Percentiles rank a stretch among this genome's conserved stretches.
Conservation (phyloP, 2,113 vertebrate species). For the Equus przewalskii region DNA sequence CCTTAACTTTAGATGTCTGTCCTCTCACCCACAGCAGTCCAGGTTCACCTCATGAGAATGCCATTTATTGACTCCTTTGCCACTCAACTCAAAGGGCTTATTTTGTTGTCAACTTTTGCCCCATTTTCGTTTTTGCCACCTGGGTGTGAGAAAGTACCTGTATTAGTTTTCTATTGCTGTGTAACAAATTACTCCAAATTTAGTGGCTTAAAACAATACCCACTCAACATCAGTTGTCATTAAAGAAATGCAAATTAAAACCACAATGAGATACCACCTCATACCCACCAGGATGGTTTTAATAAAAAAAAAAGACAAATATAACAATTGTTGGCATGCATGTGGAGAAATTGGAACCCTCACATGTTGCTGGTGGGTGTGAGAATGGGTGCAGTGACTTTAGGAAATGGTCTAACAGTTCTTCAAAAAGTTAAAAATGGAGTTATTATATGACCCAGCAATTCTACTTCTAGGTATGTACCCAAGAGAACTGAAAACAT, state of each 20-base stretch:
- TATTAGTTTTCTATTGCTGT: background rate
- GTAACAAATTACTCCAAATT: background rate
- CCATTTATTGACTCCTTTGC: background rate
- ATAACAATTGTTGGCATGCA: background rate
- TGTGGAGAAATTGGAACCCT: background rate
- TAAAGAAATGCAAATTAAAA: constrained; percentile 43
- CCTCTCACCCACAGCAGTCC: background rate
- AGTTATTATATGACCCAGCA: background rate
- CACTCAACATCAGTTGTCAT: background rate
- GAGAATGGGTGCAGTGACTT: background rate
- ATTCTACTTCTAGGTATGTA: background rate
- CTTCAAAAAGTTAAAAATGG: constrained; percentile 14
- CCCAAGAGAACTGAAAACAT: background rate
- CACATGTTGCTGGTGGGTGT: background rate
- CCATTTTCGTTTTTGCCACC: background rate
- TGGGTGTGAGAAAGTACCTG: background rate
- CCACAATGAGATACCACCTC: background rate
- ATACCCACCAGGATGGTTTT: background rate
- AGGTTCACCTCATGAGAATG: background rate
- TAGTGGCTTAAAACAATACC: background rate
- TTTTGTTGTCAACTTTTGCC: constrained; percentile 37
- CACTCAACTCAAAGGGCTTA: background rate
- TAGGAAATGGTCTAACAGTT: background rate
- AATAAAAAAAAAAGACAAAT: background rate
- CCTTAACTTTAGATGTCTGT: background rate